A percentile compares a stretch with the other conserved stretches of the same genome.
These are phyloP conservation scores for Cyprinodon variegatus DNA, from an alignment of 2,113 vertebrate genomes.

Conservation along the genomic window DNA sequence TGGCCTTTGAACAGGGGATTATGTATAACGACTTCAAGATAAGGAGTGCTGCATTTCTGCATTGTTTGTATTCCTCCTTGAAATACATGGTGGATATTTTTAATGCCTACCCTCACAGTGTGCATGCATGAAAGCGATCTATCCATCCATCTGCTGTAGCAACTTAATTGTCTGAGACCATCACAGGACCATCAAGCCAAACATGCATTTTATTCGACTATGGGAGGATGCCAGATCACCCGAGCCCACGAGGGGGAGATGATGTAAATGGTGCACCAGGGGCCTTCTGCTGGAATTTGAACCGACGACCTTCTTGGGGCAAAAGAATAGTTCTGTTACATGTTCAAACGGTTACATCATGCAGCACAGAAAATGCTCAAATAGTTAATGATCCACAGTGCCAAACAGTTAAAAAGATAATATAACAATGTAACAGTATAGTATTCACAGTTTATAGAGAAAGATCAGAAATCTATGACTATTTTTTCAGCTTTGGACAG, in stretches of 20 bases:
- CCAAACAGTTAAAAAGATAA: not conserved
- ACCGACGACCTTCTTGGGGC: not conserved
- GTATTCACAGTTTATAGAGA: not conserved
- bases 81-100: not conserved
- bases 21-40: constrained; percentile 87
- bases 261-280: not conserved
- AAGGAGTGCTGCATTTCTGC: constrained; percentile 81
- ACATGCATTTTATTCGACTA: not conserved
- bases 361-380: not conserved
- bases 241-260: not conserved
- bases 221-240: not conserved
- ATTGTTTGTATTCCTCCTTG: constrained; percentile 77
- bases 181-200: not conserved
- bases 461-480: not conserved
- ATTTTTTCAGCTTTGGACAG: not conserved
- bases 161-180: not conserved
- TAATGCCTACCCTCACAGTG: not conserved
- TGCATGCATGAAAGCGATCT: no score
- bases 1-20: constrained; percentile 84
- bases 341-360: not conserved
- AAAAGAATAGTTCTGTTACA: not conserved
- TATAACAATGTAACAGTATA: not conserved
- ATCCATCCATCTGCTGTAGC: not conserved
- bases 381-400: not conserved
- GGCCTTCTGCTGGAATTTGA: not conserved